Evolutionary conservation across 2,113 vertebrate species (phyloP).

Genomic region (Bos indicus): DNA sequence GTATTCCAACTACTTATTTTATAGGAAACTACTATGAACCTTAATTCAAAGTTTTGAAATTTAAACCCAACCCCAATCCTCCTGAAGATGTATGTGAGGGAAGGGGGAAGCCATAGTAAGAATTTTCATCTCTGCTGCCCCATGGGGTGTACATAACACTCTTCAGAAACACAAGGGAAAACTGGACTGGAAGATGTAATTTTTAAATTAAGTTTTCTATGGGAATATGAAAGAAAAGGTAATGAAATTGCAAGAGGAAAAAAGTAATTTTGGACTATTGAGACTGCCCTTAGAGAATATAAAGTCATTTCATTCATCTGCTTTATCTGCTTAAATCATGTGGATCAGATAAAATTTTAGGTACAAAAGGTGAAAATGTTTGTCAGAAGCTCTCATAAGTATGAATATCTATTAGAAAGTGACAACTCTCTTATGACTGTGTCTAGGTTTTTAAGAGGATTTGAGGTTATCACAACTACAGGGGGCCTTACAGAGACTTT

Average conservation of each 20-base stretch:
- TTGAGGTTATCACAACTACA: neutral
- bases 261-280: neutral
- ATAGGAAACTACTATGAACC: neutral
- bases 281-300: neutral
- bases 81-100: neutral
- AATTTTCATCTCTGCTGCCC: neutral
- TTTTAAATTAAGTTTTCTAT: neutral
- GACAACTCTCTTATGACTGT: neutral
- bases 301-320: neutral
- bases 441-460: neutral
- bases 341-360: constrained; percentile 1
- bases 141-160: fast-evolving
- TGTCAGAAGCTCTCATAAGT: neutral
- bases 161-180: neutral
- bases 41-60: neutral
- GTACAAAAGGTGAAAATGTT: neutral
- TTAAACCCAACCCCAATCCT: neutral
- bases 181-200: neutral
- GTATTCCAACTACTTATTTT: neutral
- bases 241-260: neutral
- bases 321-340: neutral
- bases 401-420: neutral
- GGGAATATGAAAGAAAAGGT: neutral
- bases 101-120: neutral
- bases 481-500: neutral